Percentiles rank a stretch among this genome's conserved stretches.
Evolutionary conservation across 2,888 invertebrate genomes (phyloP).

Genomic region (Stegana nigrithorax): DNA sequence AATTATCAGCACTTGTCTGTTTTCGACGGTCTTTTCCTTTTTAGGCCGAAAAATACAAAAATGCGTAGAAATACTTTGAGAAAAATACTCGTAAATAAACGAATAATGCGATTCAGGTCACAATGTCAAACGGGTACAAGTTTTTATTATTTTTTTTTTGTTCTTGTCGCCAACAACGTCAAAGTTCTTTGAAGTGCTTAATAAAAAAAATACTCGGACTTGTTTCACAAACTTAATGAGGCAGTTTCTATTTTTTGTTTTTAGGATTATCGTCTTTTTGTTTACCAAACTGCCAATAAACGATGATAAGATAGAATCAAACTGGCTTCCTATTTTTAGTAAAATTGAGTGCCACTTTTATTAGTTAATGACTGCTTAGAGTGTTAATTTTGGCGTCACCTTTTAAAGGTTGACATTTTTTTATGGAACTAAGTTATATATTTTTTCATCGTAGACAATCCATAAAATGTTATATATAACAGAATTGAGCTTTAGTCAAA

Average conservation of each 20-base stretch:
- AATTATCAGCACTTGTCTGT: neutral
- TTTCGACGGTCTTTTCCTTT: neutral
- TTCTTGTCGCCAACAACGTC: neutral
- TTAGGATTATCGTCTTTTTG: neutral
- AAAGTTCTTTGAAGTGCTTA: neutral
- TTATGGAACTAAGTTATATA: no score
- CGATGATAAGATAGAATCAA: neutral
- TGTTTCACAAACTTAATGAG: neutral
- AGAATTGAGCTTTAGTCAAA: no score
- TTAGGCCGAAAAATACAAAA: neutral
- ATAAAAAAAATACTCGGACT: neutral
- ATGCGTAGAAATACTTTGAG: neutral
- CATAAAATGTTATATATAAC: no score
- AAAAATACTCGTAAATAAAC: neutral
- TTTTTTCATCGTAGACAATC: no score
- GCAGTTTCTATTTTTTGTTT: neutral
- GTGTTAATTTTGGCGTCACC: no score
- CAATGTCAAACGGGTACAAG: slow-evolving; percentile 4
- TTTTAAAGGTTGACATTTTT: no score
- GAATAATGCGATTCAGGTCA: slow-evolving; percentile 2
- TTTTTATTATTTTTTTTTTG: neutral
- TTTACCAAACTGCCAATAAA: neutral
- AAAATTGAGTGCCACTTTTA: no score
- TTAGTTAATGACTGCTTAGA: no score
- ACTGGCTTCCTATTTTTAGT: neutral